Conservation (phyloP, 2,113 vertebrate genomes). For the Otis tarda region DNA sequence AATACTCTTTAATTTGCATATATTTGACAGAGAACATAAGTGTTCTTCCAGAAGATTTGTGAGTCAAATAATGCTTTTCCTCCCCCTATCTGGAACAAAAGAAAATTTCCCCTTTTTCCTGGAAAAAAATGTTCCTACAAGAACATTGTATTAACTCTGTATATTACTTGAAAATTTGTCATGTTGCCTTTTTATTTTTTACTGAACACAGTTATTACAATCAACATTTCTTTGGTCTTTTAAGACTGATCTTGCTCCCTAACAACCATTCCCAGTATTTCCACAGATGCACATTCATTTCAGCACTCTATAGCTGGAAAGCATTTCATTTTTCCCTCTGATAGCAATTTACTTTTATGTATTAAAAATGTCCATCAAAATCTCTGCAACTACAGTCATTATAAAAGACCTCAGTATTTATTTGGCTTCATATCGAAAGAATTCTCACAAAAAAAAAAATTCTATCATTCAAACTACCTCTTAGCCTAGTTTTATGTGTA, state of each 20-base stretch:
- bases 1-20: neutral
- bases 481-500: neutral
- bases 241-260: neutral
- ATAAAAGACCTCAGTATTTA: neutral
- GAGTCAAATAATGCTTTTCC: neutral
- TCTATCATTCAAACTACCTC: neutral
- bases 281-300: neutral
- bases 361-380: neutral
- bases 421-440: neutral
- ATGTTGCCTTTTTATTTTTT: neutral
- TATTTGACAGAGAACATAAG: conserved; percentile 2
- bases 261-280: neutral
- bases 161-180: neutral
- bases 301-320: neutral
- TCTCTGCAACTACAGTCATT: neutral
- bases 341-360: neutral
- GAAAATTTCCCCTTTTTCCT: neutral
- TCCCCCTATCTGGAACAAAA: neutral
- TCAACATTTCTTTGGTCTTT: neutral
- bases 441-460: neutral
- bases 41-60: neutral
- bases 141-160: neutral
- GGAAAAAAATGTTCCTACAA: neutral
- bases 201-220: neutral
- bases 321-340: neutral